Evolutionary conservation across 2,888 invertebrate species (phyloP), one percentile per base, ranked within the genome.

Genomic region (Latheticus oryzae): DNA sequence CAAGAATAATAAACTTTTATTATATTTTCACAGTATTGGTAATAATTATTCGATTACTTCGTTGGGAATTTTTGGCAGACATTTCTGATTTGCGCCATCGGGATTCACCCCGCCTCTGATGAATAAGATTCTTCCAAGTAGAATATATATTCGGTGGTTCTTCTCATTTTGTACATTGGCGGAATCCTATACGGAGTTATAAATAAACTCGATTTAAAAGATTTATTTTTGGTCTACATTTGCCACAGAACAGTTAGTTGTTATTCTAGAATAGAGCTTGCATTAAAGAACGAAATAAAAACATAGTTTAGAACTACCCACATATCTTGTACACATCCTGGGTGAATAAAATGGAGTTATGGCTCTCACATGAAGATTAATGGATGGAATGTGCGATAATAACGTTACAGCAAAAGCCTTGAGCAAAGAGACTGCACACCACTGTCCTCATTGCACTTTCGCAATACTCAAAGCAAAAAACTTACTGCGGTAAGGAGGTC

Each of bases 371-470:
- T 53, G 53, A 58, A 53, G 58, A 58, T 58, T 58, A 58, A 58
- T 58, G 52, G 47, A 40, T 17, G 53, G 58, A 53, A 58, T 58
- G 58, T 45, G 52, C 35, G 57, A 57, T 57, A 57, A 57, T 52
- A 57, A 52, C 52, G 38, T 57, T 52, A 55, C 42, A 33, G 32
- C 42, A 33, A 47, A 16, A 24, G 55, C 55, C 55, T 55, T 48
- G 55, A 55, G 55, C 42, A 26, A 30, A 42, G 52, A 52, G 52
- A 52, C 52, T 38, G 48, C 38, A 55, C 28, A 33, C 16, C 54
- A 54, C 32, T 53, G 54, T 54, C 37, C 54, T 26, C 45, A 21
- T 26, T 53, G 53, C 53, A 43, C 54, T 54, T 54, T 54, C 54
- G 54, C 54, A 54, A 28, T 38, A 47, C 37, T n/a, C n/a, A n/a